phyloP scores from a whole-genome alignment of 2,797 vertebrate genomes.

The Lutjanus argentimaculatus region DNA sequence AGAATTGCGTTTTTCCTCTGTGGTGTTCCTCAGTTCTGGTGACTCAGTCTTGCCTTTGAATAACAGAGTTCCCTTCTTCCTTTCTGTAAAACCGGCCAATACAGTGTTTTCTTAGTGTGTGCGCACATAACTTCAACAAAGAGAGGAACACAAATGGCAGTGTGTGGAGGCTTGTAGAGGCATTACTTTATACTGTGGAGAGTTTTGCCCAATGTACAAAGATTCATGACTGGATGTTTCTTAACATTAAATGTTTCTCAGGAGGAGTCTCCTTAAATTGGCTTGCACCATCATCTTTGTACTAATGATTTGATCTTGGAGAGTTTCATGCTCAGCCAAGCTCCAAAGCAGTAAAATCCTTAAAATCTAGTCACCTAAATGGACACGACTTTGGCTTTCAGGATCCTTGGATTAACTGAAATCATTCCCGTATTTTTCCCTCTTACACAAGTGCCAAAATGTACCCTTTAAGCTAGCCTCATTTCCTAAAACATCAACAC shows the following conservation, averaged over 20 bases:
- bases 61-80: slow-evolving; percentile 73
- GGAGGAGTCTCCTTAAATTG: not conserved
- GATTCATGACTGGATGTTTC: not conserved
- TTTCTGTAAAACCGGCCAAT: slow-evolving; percentile 23
- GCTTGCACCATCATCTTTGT: not conserved
- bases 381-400: not conserved
- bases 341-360: not conserved
- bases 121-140: slow-evolving; percentile 12
- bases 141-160: not conserved
- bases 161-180: not conserved
- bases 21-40: slow-evolving; percentile 48
- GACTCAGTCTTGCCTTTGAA: slow-evolving; percentile 76
- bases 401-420: not conserved
- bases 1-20: slow-evolving; percentile 42
- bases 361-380: not conserved
- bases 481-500: no score
- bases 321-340: not conserved
- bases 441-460: no score
- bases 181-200: not conserved
- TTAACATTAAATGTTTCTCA: not conserved
- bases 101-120: slow-evolving; percentile 21
- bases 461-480: no score
- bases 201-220: not conserved
- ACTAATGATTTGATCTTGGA: not conserved
- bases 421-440: not conserved